These are phyloP conservation scores for Antennarius maculatus DNA, from an alignment of 2,797 vertebrate species.

Conservation along the genomic window DNA sequence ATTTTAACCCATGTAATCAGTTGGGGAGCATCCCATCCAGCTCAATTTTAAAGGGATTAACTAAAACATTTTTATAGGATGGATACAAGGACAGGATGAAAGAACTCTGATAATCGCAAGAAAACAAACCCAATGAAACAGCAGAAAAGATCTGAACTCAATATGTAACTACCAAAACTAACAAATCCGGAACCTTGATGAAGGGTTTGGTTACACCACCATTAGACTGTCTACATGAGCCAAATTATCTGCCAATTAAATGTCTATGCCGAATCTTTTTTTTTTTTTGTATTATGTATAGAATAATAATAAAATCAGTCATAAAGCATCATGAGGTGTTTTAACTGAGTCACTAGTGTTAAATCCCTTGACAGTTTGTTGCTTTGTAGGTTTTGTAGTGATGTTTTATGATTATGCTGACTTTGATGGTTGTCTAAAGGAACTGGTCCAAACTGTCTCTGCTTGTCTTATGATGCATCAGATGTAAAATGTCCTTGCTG, in stretches of 20 bases:
- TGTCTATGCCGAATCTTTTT: too few relatives aligned
- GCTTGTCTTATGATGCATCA: conserved; percentile 11
- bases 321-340: background rate
- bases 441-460: background rate
- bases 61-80: background rate
- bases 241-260: too few relatives aligned
- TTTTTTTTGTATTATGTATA: too few relatives aligned
- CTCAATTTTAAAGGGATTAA: background rate
- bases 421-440: conserved; percentile 12
- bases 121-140: background rate
- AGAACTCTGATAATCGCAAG: conserved; percentile 5
- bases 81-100: background rate
- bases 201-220: too few relatives aligned
- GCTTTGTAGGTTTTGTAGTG: background rate
- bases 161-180: too few relatives aligned
- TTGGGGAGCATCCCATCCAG: background rate
- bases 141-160: too few relatives aligned
- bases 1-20: conserved; percentile 33
- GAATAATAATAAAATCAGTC: too few relatives aligned
- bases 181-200: too few relatives aligned
- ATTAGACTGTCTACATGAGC: too few relatives aligned
- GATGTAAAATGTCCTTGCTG: conserved; percentile 31
- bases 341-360: conserved; percentile 12
- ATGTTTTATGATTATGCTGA: conserved; percentile 16
- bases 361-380: background rate